Evolutionary conservation across 2,113 vertebrate species (phyloP), one percentile per base, ranked within the genome.

Genomic region (Pao palembangensis): DNA sequence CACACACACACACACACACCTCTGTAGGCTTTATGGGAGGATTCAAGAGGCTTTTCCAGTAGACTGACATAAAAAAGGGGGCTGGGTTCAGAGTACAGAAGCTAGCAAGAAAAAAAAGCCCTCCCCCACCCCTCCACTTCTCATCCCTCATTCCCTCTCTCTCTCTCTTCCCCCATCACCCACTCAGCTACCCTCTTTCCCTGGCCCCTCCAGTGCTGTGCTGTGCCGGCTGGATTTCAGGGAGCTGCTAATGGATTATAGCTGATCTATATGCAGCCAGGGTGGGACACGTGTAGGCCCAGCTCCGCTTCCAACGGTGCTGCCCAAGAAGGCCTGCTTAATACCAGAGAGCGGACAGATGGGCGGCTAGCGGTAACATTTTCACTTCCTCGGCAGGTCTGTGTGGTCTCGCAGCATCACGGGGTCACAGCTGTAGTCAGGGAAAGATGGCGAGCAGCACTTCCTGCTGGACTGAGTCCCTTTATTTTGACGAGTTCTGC

Each of bases 161-260:
- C n/a, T 53, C 66, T 60, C 55, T 21, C 47, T 5, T 54, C 68
- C 73, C 54, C 76, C 43, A 74, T 79, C 80, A 79, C 53, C 80
- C 80, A 77, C 78, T 48, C 76, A 16, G 69, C 86, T 76, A 79
- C 80, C 75, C 78, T 73, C 80, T 83, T 79, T 74, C 78, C 62
- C 67, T 78, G 83, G 86, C 86, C 86, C 82, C 83, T 82, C 75
- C 74, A 70, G 78, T 81, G 84, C 78, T 83, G 76, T 68, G 76
- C 77, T 73, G 66, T 84, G 82, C 85, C 85, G 75, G 84, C 82
- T 89, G 76, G 87, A 87, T 86, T 90, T 81, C 84, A 85, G 85
- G 83, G 88, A 85, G 85, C 79, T 80, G 77, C 81, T 88, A 88
- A 90, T 88, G 87, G 88, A 88, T 88, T 88, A 88, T 60, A 75